Conservation (phyloP, 2,888 invertebrate genomes). For the Apotomis betuletana region DNA sequence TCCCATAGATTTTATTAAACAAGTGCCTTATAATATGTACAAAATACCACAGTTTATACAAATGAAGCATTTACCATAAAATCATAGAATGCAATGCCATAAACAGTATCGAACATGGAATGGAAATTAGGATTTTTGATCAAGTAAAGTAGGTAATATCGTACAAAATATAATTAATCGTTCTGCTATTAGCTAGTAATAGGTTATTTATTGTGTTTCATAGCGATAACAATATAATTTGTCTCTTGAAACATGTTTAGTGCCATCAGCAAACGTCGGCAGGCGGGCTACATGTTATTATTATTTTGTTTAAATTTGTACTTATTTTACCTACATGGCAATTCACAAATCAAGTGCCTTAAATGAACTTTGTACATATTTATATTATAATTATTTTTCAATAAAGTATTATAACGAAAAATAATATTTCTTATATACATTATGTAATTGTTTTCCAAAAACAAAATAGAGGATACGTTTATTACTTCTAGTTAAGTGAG, state of each 20-base stretch:
- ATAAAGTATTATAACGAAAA: slow-evolving; percentile 73
- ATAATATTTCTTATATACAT: slow-evolving; percentile 64
- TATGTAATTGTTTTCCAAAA: slow-evolving; percentile 76
- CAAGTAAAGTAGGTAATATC: slow-evolving; percentile 64
- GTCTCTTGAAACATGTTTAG: slow-evolving; percentile 74
- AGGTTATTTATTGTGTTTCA: slow-evolving; percentile 66
- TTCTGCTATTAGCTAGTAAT: slow-evolving; percentile 75
- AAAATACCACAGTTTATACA: slow-evolving; percentile 38
- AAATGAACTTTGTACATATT: slow-evolving; percentile 78
- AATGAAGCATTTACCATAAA: slow-evolving; percentile 58
- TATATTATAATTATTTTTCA: slow-evolving; percentile 65
- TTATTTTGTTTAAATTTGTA: slow-evolving; percentile 73
- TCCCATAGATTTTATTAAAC: slow-evolving; percentile 28
- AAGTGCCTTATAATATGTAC: slow-evolving; percentile 39
- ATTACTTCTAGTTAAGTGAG: slow-evolving; percentile 77
- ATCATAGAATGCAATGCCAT: slow-evolving; percentile 57
- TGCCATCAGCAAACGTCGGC: slow-evolving; percentile 79
- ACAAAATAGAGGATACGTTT: slow-evolving; percentile 74
- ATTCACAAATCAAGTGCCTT: slow-evolving; percentile 75
- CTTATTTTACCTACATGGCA: slow-evolving; percentile 73
- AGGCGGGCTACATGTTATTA: slow-evolving; percentile 70
- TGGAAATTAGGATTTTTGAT: slow-evolving; percentile 52
- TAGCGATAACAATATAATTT: slow-evolving; percentile 59
- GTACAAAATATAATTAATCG: slow-evolving; percentile 71
- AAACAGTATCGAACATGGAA: slow-evolving; percentile 48